Base-by-base conservation (phyloP, 2,113 vertebrate species). In the Crypturellus undulatus region DNA sequence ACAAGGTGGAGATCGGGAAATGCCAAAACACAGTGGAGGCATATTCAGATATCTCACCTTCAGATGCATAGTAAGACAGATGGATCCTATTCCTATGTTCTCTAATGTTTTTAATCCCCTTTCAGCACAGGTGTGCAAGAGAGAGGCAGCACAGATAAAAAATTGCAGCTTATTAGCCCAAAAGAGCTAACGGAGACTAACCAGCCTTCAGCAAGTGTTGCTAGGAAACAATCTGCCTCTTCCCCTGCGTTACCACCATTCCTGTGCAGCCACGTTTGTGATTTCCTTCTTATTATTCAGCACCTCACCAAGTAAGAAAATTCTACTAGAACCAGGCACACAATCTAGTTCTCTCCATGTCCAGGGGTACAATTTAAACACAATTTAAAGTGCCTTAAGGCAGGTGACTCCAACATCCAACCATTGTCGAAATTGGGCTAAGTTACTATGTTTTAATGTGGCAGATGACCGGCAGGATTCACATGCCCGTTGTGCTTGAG, bases 221-320 rank as follows among this genome's bases (percentile, higher is more conserved):
- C 95, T 96, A 96, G 94, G 96, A 94, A 72, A 96, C 96, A 72
- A 54, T 56, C 77, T 94, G 58, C 86, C 72, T 89, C 83, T 79
- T 84, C 28, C 69, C 90, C 15, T 87, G 86, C 72, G 60, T 92
- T 67, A 25, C 76, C 80, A 24, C 70, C 11, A 21, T 92, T 87
- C 81, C 83, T 67, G 91, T 93, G 75, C 81, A 89, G 68, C 10
- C 40, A 15, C 54, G 73, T 45, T 70, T 84, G 81, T 62, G 52
- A 79, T 87, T 89, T 87, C 70, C 81, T 91, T 91, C 68, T 87
- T 94, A 90, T 93, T 90, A 86, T 93, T 94, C 83, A 64, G 81
- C 73, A 60, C 62, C 58, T 92, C 45, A 88, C 59, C 17, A 60
- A 71, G 21, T 51, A 63, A 94, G 68, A 87, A 76, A 79, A 89